phyloP scores from a whole-genome alignment of 2,888 invertebrate species.

The Linnaemya tessellans region DNA sequence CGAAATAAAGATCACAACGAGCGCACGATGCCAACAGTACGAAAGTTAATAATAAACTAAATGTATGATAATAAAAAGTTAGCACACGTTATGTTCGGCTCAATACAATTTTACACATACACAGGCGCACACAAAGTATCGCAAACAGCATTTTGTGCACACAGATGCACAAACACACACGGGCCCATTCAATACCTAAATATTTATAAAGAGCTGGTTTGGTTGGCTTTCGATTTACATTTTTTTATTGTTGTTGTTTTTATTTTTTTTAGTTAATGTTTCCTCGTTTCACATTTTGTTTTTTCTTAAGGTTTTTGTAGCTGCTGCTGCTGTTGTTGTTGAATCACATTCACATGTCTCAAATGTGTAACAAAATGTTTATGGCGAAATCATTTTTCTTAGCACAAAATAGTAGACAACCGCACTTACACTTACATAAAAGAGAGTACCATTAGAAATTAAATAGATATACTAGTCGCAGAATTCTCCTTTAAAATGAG shows the following conservation, averaged over 20 bases:
- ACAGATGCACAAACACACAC: slow-evolving; percentile 10
- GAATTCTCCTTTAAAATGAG: slow-evolving; percentile 49
- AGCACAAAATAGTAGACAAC: slow-evolving; percentile 35
- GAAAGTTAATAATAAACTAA: slow-evolving; percentile 70
- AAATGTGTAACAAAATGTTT: slow-evolving; percentile 71
- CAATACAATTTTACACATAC: slow-evolving; percentile 41
- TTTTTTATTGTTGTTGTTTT: slow-evolving; percentile 47
- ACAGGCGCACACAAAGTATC: slow-evolving; percentile 11
- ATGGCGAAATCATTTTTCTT: slow-evolving; percentile 70
- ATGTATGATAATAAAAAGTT: slow-evolving; percentile 67
- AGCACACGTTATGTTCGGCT: slow-evolving; percentile 69
- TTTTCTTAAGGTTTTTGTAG: slow-evolving; percentile 59
- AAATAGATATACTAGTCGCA: neutral
- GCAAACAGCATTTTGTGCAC: slow-evolving; percentile 17
- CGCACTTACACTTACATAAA: neutral
- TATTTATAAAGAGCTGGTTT: slow-evolving; percentile 68
- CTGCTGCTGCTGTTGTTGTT: slow-evolving; percentile 46
- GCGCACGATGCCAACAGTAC: slow-evolving; percentile 64
- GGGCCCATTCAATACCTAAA: slow-evolving; percentile 35
- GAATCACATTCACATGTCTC: slow-evolving; percentile 66
- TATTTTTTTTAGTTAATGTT: slow-evolving; percentile 60
- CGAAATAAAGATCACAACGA: slow-evolving; percentile 62
- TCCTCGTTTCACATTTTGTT: slow-evolving; percentile 72
- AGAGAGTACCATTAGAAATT: slow-evolving; percentile 15
- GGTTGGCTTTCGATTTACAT: slow-evolving; percentile 70